Evolutionary conservation across 2,888 invertebrate genomes (phyloP).

Genomic region (Rhingia rostrata): DNA sequence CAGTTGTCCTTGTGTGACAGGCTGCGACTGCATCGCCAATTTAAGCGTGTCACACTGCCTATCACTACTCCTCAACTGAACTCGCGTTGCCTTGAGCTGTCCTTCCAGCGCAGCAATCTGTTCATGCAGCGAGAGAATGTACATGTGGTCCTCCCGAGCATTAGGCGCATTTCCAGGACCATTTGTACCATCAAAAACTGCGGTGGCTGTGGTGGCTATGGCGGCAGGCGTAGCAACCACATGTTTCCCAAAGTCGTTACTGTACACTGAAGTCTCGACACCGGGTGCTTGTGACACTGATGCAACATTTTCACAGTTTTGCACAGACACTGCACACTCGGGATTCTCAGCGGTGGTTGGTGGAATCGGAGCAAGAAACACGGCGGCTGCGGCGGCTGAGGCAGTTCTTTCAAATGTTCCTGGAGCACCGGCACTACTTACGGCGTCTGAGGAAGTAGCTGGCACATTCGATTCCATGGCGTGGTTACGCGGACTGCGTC

Average conservation of each 20-base stretch:
- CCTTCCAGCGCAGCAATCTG: constrained; percentile 29
- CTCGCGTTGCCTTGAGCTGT: constrained; percentile 38
- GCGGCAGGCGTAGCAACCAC: background rate
- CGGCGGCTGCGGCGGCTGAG: constrained; percentile 6
- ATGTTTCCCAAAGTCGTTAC: too few species aligned
- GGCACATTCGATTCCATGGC: constrained; percentile 9
- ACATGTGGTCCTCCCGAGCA: background rate
- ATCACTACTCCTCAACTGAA: too few species aligned
- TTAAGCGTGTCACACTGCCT: too few species aligned
- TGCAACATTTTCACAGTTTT: background rate
- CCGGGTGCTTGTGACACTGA: background rate
- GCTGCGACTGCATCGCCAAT: constrained; percentile 18
- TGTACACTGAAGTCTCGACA: too few species aligned
- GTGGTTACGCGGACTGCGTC: constrained; percentile 14
- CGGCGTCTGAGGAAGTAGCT: constrained; percentile 19
- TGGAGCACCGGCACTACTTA: constrained; percentile 7
- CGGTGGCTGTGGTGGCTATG: background rate
- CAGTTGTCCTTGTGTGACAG: background rate
- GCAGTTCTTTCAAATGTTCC: background rate
- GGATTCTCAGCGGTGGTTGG: background rate
- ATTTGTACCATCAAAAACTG: background rate
- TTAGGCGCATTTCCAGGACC: background rate
- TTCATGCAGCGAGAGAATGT: constrained; percentile 6
- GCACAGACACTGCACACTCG: background rate
- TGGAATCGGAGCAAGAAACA: background rate